Base-by-base conservation (phyloP, 2,888 invertebrate species). In the Loripinus fragilis region DNA sequence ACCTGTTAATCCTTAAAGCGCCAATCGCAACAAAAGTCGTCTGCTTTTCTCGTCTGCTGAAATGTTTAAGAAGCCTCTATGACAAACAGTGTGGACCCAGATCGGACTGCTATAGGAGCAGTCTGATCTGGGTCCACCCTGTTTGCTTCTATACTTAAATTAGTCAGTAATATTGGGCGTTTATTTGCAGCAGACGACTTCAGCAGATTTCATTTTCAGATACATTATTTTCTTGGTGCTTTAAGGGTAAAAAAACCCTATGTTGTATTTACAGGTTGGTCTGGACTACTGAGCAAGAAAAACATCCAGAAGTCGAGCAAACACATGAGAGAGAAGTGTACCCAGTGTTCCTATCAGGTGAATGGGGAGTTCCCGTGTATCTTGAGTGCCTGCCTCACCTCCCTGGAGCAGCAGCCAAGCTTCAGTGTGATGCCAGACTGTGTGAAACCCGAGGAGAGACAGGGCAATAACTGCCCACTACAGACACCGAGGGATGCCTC, bases 401-500 rank as follows among this genome's bases (percentile, higher is more conserved):
- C 98, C 83, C 95, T 98, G 78, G 99, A 99, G 94, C 97, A 98
- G 60, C 98, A 98, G 94, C 95, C 95, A 17, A 96, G 96, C 88
- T 95, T 99, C 88, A 95, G 98, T 78, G 88, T 94, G 66, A 90
- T 93, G 88, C 88, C 91, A 5, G 93, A 93, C 76, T 88, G 91
- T 17, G 85, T 93, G n/a, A 93, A 93, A 78, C 86, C 87, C 28
- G 93, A 93, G 83, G 92, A 93, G 78, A 91, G 91, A 74, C 90
- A 87, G 83, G 89, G 90, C 76, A 90, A 91, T 81, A 92, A 91
- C 73, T 90, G 90, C 72, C 91, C 92, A 5, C 95, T 99, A 90
- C 97, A 97, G 89, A 99, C 99, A 79, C 99, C 99, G 8, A 96
- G 98, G 85, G 99, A 99, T 94, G 97, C 98, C 83, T 97, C 98